Conservation (phyloP, 2,797 vertebrate genomes). For the Odontamblyopus lacepedii region DNA sequence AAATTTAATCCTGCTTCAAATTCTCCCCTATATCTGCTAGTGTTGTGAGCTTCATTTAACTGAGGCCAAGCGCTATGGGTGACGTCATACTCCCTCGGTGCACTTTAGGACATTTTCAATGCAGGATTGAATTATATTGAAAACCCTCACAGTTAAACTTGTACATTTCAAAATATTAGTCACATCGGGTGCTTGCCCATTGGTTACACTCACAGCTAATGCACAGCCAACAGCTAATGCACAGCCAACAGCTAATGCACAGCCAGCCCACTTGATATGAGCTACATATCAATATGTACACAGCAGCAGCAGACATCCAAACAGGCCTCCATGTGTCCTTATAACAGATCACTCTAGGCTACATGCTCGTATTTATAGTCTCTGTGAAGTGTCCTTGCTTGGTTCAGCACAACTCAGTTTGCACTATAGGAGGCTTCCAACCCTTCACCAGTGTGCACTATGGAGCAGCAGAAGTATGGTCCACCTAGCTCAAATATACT, state of each 20-base stretch:
- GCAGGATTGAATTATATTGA: neutral
- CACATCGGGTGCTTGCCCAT: too few relatives aligned
- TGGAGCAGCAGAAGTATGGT: constrained; percentile 37
- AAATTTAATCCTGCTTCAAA: too few relatives aligned
- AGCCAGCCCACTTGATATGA: constrained; percentile 38
- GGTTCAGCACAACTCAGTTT: constrained; percentile 23
- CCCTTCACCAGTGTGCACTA: constrained; percentile 28
- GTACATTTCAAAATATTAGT: neutral
- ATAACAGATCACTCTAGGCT: constrained; percentile 40
- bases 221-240: constrained; percentile 22
- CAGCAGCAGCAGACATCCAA: constrained; percentile 31
- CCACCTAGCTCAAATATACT: constrained; percentile 53
- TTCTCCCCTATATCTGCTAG: too few relatives aligned
- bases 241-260: constrained; percentile 5
- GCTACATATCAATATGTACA: constrained; percentile 43
- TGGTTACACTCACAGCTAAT: constrained; percentile 20
- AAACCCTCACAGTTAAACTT: neutral
- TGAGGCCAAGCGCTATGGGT: too few relatives aligned
- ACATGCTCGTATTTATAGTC: constrained; percentile 46
- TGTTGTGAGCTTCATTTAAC: too few relatives aligned
- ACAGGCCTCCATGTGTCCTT: constrained; percentile 44
- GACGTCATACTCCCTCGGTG: too few relatives aligned
- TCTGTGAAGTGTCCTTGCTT: constrained; percentile 42
- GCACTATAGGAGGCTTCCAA: constrained; percentile 29
- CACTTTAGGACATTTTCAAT: neutral